Evolutionary conservation across 2,888 invertebrate species (phyloP).

Genomic region (Strigamia crassipes): DNA sequence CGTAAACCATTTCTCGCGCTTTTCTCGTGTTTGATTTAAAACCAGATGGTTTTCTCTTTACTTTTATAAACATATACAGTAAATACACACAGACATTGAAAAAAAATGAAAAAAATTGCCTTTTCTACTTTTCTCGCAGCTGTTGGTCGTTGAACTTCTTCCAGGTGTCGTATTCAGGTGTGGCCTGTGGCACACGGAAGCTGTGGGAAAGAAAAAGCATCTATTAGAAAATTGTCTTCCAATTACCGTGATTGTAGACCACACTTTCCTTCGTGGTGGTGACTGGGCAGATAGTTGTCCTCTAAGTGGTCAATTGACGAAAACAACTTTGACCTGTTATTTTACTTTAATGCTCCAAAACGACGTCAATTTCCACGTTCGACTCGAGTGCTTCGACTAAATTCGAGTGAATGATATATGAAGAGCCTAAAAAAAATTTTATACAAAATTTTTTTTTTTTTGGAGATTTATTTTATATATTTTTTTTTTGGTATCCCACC

Average conservation of each 20-base stretch:
- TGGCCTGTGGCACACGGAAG: slow-evolving; percentile 22
- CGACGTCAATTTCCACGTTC: too few relatives aligned
- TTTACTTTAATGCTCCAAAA: not conserved
- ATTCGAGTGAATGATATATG: not conserved
- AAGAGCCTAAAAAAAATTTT: too few relatives aligned
- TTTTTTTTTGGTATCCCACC: not conserved
- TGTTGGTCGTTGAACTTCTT: not conserved
- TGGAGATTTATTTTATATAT: not conserved
- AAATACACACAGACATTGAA: too few relatives aligned
- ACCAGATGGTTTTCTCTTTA: not conserved
- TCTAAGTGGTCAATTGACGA: not conserved
- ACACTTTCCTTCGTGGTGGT: not conserved
- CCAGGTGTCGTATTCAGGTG: not conserved
- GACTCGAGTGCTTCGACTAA: too few relatives aligned
- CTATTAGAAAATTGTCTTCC: slow-evolving; percentile 21
- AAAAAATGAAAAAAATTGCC: not conserved
- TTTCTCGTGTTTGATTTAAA: not conserved
- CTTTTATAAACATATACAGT: not conserved
- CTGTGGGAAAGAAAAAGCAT: not conserved
- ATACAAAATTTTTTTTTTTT: too few relatives aligned
- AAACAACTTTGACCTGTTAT: not conserved
- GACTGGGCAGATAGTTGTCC: not conserved
- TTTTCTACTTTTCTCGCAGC: not conserved
- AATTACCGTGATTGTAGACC: slow-evolving; percentile 14
- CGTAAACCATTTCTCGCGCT: not conserved